These are phyloP conservation scores for Acanthosepion pharaonis DNA, from an alignment of 2,888 invertebrate species.

Conservation along the genomic window DNA sequence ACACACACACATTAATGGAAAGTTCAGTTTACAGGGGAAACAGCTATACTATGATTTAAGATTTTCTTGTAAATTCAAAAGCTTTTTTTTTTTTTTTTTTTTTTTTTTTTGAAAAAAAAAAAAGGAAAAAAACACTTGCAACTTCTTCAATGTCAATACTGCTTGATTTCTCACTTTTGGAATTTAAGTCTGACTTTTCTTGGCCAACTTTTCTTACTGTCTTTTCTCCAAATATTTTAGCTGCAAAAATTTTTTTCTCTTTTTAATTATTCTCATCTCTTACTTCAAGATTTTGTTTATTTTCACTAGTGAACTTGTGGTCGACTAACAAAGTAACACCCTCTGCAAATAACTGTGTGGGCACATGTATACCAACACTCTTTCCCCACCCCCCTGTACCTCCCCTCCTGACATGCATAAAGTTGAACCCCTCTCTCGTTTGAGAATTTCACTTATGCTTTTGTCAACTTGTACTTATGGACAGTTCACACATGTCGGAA, in stretches of 20 bases:
- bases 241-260: too few relatives aligned
- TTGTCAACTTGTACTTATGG: background rate
- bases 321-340: background rate
- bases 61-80: background rate
- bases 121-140: background rate
- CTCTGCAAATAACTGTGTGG: background rate
- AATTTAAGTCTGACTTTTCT: too few relatives aligned
- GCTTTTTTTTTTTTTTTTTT: background rate
- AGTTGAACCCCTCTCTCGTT: background rate
- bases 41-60: background rate
- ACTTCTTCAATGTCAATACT: background rate
- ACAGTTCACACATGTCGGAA: background rate
- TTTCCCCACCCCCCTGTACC: too few relatives aligned
- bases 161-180: too few relatives aligned
- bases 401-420: background rate
- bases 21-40: background rate
- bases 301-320: background rate
- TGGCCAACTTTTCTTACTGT: too few relatives aligned
- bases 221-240: too few relatives aligned
- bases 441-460: background rate
- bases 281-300: too few relatives aligned
- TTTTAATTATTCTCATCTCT: too few relatives aligned
- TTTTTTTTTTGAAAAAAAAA: background rate
- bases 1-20: too few relatives aligned
- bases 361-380: background rate